Conservation (phyloP, 2,888 invertebrate genomes). For the Rotaria socialis region DNA sequence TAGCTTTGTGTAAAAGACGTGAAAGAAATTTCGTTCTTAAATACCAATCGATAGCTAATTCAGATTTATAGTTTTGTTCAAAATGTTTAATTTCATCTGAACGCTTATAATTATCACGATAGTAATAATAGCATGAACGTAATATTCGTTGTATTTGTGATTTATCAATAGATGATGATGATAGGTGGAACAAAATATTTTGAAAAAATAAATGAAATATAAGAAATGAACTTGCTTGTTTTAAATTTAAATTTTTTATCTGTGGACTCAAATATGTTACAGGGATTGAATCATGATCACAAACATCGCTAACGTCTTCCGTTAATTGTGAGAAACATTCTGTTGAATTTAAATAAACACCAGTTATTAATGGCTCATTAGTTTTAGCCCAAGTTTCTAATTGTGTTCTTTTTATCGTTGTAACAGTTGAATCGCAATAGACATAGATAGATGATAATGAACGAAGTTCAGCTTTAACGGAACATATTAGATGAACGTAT, state of each 20-base stretch:
- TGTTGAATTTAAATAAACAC: background rate
- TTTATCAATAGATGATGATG: background rate
- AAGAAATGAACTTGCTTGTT: slow-evolving; percentile 4
- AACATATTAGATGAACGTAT: background rate
- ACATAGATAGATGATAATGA: background rate
- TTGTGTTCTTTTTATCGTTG: background rate
- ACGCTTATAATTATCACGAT: background rate
- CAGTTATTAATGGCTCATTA: background rate
- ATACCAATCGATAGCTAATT: background rate
- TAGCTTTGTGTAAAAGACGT: background rate
- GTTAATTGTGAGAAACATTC: slow-evolving; percentile 7
- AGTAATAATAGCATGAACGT: background rate
- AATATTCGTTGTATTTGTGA: background rate
- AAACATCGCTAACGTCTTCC: background rate
- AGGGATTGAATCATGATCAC: slow-evolving; percentile 9
- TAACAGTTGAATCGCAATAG: background rate
- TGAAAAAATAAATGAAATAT: background rate
- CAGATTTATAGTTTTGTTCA: background rate
- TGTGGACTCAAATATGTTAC: background rate
- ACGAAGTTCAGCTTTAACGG: background rate
- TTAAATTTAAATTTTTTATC: background rate
- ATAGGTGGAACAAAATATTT: background rate
- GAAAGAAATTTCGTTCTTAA: background rate
- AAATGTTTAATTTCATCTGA: background rate
- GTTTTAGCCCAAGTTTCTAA: background rate